Base-by-base conservation (phyloP, 2,797 vertebrate species). In the Limnodromus scolopaceus region DNA sequence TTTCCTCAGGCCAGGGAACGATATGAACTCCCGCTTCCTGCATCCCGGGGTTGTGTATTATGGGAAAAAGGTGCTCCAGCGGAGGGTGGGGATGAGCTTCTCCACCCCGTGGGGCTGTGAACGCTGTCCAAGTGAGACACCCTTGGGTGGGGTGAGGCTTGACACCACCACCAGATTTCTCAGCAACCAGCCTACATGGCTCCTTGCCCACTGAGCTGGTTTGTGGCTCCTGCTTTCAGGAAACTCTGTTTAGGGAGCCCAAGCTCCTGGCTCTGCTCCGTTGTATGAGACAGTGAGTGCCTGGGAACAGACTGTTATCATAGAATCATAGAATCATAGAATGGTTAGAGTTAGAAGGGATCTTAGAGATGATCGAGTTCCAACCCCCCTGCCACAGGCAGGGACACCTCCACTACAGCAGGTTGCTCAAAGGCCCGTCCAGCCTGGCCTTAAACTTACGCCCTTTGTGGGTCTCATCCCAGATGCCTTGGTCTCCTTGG, bases 1-100 rank as follows among this genome's bases (percentile, higher is more conserved):
- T 70, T 93, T 93, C 85, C 76, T 92, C 27, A 78, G 72, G 85
- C 54, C 45, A 90, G 34, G 64, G 82, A 64, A 81, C 53, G 61
- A 81, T 78, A 69, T 66, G 49, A 81, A 49, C 41, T 93, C 38
- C 51, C 0, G 0, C 70, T 95, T 96, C 95, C 94, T 96, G 69
- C 69, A 64, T 86, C 95, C 76, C 32, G 34, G 34, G 39, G 64
- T 87, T 94, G 79, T 49, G 18, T 64, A 5, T 64, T 60, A 60
- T 51, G 84, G 84, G 82, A 89, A 83, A 68, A 93, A 94, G 43
- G n/a, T 1, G 6, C 39, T 89, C 2, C 6, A 39, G 30, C 1
- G 0, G 7, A 38, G 43, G 17, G 24, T 89, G 89, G 84, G 89
- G 91, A 76, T 48, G 41, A 36, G 12, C 23, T 5, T 84, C 4